A percentile compares a stretch with the other conserved stretches of the same genome.
Conservation (phyloP, 2,113 vertebrate species). For the Anolis sagrei region DNA sequence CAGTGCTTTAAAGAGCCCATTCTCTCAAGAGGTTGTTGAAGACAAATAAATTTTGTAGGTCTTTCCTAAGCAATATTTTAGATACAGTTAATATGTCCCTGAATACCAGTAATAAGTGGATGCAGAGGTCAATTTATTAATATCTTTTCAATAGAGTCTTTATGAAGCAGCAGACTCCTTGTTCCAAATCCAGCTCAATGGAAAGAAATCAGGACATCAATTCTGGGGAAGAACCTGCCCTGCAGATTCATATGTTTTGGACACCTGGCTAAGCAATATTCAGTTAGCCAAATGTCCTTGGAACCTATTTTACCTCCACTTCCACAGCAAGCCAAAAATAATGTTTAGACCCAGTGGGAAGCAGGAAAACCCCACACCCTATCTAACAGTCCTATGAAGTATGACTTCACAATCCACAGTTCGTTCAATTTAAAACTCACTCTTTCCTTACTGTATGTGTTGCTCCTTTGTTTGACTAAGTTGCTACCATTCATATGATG, state of each 20-base stretch:
- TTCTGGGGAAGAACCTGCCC: slow-evolving; percentile 41
- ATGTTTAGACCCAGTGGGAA: slow-evolving; percentile 48
- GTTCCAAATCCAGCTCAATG: slow-evolving; percentile 53
- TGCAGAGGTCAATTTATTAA: slow-evolving; percentile 65
- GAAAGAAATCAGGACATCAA: slow-evolving; percentile 48
- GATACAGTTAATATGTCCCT: slow-evolving; percentile 67
- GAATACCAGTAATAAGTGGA: slow-evolving; percentile 63
- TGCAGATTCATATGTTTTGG: slow-evolving; percentile 51
- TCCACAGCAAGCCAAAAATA: slow-evolving; percentile 65
- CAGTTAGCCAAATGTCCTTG: slow-evolving; percentile 50
- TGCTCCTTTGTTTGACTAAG: slow-evolving; percentile 32
- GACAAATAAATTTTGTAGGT: slow-evolving; percentile 68
- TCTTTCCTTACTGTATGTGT: slow-evolving; percentile 32
- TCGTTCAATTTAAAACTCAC: slow-evolving; percentile 6
- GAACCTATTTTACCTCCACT: slow-evolving; percentile 56
- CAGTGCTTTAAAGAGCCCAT: slow-evolving; percentile 53
- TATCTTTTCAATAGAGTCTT: slow-evolving; percentile 71
- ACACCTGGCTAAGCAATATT: slow-evolving; percentile 45
- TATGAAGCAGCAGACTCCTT: slow-evolving; percentile 59
- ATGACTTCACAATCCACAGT: slow-evolving; percentile 45
- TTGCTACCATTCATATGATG: slow-evolving; percentile 14
- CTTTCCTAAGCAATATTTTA: slow-evolving; percentile 72
- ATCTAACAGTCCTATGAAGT: slow-evolving; percentile 38
- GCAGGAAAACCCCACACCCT: slow-evolving; percentile 41
- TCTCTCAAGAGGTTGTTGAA: slow-evolving; percentile 67